Percentiles rank a stretch among this genome's conserved stretches.
These are phyloP conservation scores for Drosophila ficusphila DNA, from an alignment of 1,140 invertebrate species.

Conservation along the genomic window DNA sequence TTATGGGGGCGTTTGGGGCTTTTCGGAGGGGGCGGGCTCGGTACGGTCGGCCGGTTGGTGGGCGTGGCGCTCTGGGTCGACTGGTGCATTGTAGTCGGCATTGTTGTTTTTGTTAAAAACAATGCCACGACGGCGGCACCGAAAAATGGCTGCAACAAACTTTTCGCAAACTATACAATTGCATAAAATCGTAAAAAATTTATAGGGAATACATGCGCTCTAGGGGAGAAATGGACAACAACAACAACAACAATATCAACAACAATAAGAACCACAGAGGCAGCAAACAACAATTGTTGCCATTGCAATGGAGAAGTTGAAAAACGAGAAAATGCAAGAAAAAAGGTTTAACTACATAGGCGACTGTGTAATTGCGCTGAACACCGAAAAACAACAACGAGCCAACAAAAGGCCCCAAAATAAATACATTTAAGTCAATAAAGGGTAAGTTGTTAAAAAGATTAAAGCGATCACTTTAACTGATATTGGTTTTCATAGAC, in stretches of 20 bases:
- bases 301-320: constrained; percentile 53
- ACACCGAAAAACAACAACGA: constrained; percentile 17
- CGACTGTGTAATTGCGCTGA: constrained; percentile 53
- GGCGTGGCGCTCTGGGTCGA: constrained; percentile 55
- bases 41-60: constrained; percentile 19
- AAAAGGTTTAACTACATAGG: constrained; percentile 45
- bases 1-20: background rate
- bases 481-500: constrained; percentile 1
- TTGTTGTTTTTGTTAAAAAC: constrained; percentile 55
- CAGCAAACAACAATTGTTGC: constrained; percentile 33
- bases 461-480: constrained; percentile 4
- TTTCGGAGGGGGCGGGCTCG: too few relatives aligned
- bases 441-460: constrained; percentile 21
- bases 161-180: constrained; percentile 79
- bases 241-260: constrained; percentile 10
- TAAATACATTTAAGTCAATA: constrained; percentile 49
- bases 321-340: constrained; percentile 35
- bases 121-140: constrained; percentile 72
- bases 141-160: constrained; percentile 80
- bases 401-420: constrained; percentile 11
- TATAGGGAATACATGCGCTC: constrained; percentile 77
- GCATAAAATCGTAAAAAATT: constrained; percentile 82
- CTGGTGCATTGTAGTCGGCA: constrained; percentile 59
- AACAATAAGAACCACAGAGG: constrained; percentile 12
- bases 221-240: constrained; percentile 35